A percentile compares a stretch with the other conserved stretches of the same genome.
Evolutionary conservation across 2,113 vertebrate genomes (phyloP).

Genomic region (Spea multiplicata): DNA sequence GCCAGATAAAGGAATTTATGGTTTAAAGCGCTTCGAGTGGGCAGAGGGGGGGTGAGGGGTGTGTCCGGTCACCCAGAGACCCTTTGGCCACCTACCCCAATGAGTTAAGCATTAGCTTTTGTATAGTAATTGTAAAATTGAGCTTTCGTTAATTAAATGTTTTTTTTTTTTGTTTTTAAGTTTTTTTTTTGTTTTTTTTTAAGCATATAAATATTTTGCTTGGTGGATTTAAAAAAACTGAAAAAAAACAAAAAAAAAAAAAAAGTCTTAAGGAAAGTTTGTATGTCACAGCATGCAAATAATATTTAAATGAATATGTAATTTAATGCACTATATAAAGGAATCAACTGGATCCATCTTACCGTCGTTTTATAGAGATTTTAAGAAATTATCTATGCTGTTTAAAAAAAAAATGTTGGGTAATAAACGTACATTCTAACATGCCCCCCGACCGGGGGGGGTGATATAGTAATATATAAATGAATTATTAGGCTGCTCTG

Average conservation of each 20-base stretch:
- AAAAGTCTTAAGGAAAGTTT: conserved; percentile 86
- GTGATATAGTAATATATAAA: conserved; percentile 69
- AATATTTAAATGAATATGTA: conserved; percentile 73
- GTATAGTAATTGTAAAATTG: conserved; percentile 71
- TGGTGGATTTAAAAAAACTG: conserved; percentile 67
- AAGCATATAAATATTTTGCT: conserved; percentile 75
- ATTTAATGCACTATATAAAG: conserved; percentile 82
- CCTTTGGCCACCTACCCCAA: background rate
- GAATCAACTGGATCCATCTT: conserved; percentile 66
- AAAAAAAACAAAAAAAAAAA: conserved; percentile 51
- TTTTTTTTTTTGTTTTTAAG: conserved; percentile 44
- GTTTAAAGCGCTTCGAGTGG: conserved; percentile 10
- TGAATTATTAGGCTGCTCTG: conserved; percentile 78
- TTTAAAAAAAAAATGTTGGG: conserved; percentile 52
- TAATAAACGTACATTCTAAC: conserved; percentile 58
- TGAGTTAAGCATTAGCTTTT: conserved; percentile 71
- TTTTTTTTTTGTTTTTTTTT: conserved; percentile 49
- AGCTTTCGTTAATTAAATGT: conserved; percentile 60
- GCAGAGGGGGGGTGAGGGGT: background rate
- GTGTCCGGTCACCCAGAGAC: background rate
- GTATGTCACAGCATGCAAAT: conserved; percentile 93
- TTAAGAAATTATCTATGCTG: conserved; percentile 68
- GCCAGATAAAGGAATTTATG: conserved; percentile 66
- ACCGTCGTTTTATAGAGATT: conserved; percentile 74
- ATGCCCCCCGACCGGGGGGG: conserved; percentile 56